Percentiles rank a stretch among this genome's conserved stretches.
Conservation (phyloP, 2,113 vertebrate genomes). For the Vidua macroura region DNA sequence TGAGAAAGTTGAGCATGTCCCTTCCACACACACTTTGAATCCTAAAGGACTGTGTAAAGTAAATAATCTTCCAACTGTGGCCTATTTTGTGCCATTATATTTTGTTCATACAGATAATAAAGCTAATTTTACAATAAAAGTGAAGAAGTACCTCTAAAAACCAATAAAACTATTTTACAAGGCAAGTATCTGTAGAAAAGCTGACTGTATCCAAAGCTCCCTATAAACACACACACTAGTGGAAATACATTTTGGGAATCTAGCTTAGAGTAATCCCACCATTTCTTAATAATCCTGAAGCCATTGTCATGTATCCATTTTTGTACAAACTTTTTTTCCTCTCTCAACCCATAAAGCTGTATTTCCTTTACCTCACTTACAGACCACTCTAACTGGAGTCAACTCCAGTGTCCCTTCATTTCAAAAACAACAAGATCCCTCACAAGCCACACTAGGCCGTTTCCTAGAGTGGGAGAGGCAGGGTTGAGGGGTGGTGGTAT, state of each 20-base stretch:
- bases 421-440: not conserved
- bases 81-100: not conserved
- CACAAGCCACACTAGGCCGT: not conserved
- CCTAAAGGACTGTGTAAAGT: not conserved
- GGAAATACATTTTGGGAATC: not conserved
- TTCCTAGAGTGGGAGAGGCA: not conserved
- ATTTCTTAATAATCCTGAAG: not conserved
- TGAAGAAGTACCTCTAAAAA: not conserved
- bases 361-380: not conserved
- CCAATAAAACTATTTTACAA: not conserved
- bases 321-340: not conserved
- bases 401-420: not conserved
- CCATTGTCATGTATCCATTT: not conserved
- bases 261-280: not conserved
- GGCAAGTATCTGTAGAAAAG: not conserved
- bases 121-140: not conserved
- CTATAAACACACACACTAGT: not conserved
- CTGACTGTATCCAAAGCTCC: not conserved
- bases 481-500: too few relatives aligned
- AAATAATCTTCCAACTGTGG: not conserved
- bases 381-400: not conserved
- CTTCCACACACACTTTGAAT: not conserved
- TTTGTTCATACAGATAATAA: not conserved
- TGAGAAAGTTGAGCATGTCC: not conserved
- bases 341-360: not conserved